phyloP scores from a whole-genome alignment of 1,140 invertebrate species.

The Bombus waltoni region DNA sequence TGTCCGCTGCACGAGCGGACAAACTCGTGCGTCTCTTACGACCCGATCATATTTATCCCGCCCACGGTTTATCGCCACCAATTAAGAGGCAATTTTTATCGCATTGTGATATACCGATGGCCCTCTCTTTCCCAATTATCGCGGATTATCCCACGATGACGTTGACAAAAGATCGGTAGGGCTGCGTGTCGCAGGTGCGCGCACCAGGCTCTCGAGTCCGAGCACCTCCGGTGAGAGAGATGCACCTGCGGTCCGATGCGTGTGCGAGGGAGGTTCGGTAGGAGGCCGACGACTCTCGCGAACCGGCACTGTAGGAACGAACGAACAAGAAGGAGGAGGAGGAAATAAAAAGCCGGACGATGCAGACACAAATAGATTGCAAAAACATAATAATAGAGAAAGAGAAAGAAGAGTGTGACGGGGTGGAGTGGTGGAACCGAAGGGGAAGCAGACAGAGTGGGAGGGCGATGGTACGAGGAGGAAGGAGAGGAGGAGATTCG shows the following conservation, averaged over 20 bases:
- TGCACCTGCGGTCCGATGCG: conserved; percentile 59
- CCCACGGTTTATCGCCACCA: conserved; percentile 6
- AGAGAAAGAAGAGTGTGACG: conserved; percentile 40
- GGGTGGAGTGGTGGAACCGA: neutral
- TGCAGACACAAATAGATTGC: conserved; percentile 83
- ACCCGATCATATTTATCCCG: neutral
- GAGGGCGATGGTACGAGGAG: neutral
- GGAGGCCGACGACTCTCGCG: conserved; percentile 64
- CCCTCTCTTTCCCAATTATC: neutral
- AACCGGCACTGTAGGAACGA: conserved; percentile 25
- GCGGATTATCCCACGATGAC: conserved; percentile 46
- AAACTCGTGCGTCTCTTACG: conserved; percentile 24
- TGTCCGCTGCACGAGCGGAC: conserved; percentile 26
- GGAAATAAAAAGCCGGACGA: conserved; percentile 56
- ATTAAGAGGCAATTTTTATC: conserved; percentile 47
- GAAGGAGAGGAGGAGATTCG: conserved; percentile 54
- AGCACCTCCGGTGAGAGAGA: conserved; percentile 7
- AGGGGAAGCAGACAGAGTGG: conserved; percentile 1
- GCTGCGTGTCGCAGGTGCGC: conserved; percentile 42
- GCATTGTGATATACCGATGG: neutral
- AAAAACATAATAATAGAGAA: conserved; percentile 82
- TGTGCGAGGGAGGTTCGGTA: conserved; percentile 54
- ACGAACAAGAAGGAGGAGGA: neutral
- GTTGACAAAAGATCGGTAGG: conserved; percentile 58
- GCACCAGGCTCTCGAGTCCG: neutral